These are phyloP conservation scores for Aleiodes sp. DNA, from an alignment of 1,140 invertebrate genomes.

Conservation along the genomic window DNA sequence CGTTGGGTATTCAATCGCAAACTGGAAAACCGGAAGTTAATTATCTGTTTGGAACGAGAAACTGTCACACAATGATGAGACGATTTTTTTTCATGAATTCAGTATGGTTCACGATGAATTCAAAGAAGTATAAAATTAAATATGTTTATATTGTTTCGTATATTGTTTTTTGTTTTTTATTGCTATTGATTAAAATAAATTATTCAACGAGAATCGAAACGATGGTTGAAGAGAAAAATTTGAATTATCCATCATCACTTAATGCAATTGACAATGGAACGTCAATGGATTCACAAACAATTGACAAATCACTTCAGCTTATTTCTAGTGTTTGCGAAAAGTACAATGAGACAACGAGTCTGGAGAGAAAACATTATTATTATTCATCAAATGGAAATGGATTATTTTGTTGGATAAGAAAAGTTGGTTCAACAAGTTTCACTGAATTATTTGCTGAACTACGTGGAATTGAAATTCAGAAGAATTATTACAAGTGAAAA, in stretches of 20 bases:
- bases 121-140: background rate
- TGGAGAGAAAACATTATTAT: conserved; percentile 55
- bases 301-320: conserved; percentile 36
- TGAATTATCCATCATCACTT: background rate
- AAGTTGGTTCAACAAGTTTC: conserved; percentile 62
- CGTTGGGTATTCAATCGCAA: no score
- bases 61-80: no score
- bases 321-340: conserved; percentile 49
- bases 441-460: conserved; percentile 59
- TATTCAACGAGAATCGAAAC: background rate
- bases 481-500: conserved; percentile 54
- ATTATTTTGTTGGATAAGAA: conserved; percentile 64
- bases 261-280: background rate
- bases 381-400: conserved; percentile 49
- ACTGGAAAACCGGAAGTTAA: no score
- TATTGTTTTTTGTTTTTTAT: background rate
- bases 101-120: background rate
- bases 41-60: no score
- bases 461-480: conserved; percentile 37
- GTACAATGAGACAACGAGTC: conserved; percentile 51
- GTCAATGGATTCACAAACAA: conserved; percentile 35
- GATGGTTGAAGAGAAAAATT: background rate
- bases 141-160: background rate
- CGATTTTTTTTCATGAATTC: no score
- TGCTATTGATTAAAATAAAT: conserved; percentile 14